Evolutionary conservation across 2,113 vertebrate species (phyloP).

Genomic region (Toxotes chatareus): DNA sequence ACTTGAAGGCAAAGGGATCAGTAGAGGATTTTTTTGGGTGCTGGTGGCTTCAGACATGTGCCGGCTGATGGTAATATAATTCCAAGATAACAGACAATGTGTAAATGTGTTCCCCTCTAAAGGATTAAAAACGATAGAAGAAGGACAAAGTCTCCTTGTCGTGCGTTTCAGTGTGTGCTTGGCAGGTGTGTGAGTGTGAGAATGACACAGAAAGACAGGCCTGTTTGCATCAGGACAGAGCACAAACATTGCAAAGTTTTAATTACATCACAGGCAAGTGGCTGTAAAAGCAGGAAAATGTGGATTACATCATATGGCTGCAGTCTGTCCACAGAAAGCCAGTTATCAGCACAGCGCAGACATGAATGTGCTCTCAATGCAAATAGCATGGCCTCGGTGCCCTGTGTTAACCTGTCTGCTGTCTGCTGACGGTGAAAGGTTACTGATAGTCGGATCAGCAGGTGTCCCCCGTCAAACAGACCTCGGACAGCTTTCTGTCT

Average conservation of each 20-base stretch:
- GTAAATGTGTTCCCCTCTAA: slow-evolving; percentile 25
- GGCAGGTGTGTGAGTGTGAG: background rate
- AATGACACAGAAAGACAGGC: slow-evolving; percentile 43
- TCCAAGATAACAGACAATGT: slow-evolving; percentile 18
- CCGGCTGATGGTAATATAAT: slow-evolving; percentile 7
- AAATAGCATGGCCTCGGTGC: slow-evolving; percentile 29
- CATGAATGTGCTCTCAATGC: slow-evolving; percentile 58
- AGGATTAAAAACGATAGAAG: slow-evolving; percentile 18
- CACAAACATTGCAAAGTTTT: slow-evolving; percentile 29
- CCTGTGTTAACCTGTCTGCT: slow-evolving; percentile 44
- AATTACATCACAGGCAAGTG: slow-evolving; percentile 63
- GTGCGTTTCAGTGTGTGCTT: slow-evolving; percentile 36
- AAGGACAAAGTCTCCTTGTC: slow-evolving; percentile 63
- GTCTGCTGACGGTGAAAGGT: slow-evolving; percentile 22
- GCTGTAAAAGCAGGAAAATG: slow-evolving; percentile 55
- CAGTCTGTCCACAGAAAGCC: slow-evolving; percentile 54
- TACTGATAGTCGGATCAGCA: slow-evolving; percentile 14
- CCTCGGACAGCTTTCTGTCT: background rate
- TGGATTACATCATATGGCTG: slow-evolving; percentile 56
- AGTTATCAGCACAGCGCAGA: slow-evolving; percentile 64
- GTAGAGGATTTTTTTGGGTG: background rate
- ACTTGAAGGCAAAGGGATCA: background rate
- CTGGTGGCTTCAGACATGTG: slow-evolving; percentile 11
- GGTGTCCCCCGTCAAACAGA: background rate
- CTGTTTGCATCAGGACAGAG: slow-evolving; percentile 35